Conservation (phyloP, 1,140 invertebrate species). For the Galleria mellonella region DNA sequence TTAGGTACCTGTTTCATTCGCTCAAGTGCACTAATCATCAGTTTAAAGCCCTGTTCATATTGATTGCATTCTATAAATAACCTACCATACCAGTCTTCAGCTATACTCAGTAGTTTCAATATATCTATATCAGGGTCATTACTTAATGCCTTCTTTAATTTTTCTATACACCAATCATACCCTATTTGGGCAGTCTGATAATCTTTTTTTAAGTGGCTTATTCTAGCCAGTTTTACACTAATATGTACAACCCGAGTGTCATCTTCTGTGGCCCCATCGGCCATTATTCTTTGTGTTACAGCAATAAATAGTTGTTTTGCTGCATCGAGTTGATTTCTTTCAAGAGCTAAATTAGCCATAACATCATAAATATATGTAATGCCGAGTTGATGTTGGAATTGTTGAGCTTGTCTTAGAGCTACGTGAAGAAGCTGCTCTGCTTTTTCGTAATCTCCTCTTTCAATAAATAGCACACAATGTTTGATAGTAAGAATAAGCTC, state of each 20-base stretch:
- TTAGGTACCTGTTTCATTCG: conserved; percentile 81
- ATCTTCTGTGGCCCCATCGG: conserved; percentile 79
- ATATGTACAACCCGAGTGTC: conserved; percentile 81
- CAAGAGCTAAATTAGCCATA: conserved; percentile 92
- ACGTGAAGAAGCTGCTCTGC: conserved; percentile 90
- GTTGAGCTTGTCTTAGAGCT: conserved; percentile 88
- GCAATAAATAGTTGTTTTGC: conserved; percentile 89
- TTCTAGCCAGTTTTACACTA: conserved; percentile 85
- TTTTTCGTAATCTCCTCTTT: conserved; percentile 85
- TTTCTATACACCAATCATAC: conserved; percentile 84
- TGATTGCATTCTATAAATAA: conserved; percentile 80
- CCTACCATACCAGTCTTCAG: conserved; percentile 88
- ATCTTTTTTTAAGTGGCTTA: conserved; percentile 79
- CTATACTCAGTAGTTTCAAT: conserved; percentile 80
- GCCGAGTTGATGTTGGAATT: conserved; percentile 82
- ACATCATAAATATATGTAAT: conserved; percentile 92
- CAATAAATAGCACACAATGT: conserved; percentile 81
- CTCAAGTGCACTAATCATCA: conserved; percentile 82
- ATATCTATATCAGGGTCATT: conserved; percentile 69
- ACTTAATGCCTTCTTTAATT: conserved; percentile 77
- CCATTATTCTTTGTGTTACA: conserved; percentile 85
- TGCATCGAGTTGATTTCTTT: conserved; percentile 84
- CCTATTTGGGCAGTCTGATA: conserved; percentile 81
- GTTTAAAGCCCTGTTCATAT: conserved; percentile 78
- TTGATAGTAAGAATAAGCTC: conserved; percentile 84